These are phyloP conservation scores for Gymnarchus niloticus DNA, from an alignment of 2,113 vertebrate species.

Conservation along the genomic window DNA sequence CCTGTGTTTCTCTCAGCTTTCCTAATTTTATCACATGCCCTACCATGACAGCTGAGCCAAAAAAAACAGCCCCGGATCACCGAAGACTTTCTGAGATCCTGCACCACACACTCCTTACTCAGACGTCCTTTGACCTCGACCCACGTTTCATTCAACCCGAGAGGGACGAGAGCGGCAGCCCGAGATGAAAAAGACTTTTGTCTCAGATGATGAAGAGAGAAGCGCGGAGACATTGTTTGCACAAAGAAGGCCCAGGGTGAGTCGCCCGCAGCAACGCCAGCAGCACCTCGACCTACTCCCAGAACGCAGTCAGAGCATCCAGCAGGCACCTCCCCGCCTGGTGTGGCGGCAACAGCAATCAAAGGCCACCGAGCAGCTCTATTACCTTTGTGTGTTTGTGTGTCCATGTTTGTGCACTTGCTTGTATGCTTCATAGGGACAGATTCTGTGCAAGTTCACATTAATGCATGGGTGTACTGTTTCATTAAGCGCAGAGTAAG, in stretches of 20 bases:
- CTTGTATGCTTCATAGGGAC: neutral
- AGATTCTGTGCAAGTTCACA: neutral
- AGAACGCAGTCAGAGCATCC: neutral
- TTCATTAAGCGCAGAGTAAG: neutral
- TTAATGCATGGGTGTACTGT: neutral
- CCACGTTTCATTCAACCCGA: neutral
- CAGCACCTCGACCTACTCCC: constrained; percentile 40
- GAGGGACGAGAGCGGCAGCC: neutral
- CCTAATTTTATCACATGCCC: neutral
- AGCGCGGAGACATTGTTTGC: constrained; percentile 35
- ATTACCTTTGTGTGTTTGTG: neutral
- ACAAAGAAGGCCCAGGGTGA: constrained; percentile 39
- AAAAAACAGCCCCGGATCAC: neutral
- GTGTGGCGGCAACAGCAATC: neutral
- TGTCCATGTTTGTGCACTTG: neutral
- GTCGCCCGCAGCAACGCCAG: constrained; percentile 51
- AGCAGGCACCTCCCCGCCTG: neutral
- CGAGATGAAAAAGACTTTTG: constrained; percentile 10
- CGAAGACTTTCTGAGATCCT: neutral
- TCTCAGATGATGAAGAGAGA: constrained; percentile 18
- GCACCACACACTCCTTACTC: neutral
- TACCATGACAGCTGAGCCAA: neutral
- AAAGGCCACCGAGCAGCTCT: neutral
- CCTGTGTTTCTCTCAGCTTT: neutral
- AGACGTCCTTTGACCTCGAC: neutral